phyloP scores from a whole-genome alignment of 1,140 invertebrate genomes.

The Neomicropteryx cornuta region DNA sequence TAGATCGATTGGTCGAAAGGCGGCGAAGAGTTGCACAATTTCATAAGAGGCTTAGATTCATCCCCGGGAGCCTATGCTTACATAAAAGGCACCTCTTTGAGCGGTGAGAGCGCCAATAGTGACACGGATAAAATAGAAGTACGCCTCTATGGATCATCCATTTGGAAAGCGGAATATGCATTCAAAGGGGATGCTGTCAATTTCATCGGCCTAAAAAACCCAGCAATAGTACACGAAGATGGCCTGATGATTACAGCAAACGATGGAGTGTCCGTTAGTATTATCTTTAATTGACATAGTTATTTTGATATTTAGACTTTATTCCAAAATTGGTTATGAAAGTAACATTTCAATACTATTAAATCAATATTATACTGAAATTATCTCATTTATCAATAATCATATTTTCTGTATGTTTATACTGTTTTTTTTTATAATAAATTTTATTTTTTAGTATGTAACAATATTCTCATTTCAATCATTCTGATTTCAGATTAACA shows the following conservation, averaged over 20 bases:
- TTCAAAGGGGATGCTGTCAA: constrained; percentile 48
- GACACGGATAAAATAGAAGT: constrained; percentile 44
- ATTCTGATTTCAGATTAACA: constrained; percentile 40
- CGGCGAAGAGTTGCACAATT: constrained; percentile 72
- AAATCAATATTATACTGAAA: too few species aligned
- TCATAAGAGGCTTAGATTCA: constrained; percentile 87
- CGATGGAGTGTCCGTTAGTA: constrained; percentile 56
- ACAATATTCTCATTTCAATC: too few species aligned
- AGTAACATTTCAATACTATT: too few species aligned
- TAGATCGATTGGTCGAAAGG: constrained; percentile 66
- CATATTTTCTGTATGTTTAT: too few species aligned
- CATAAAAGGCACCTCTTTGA: too few species aligned
- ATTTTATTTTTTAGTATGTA: constrained; percentile 6
- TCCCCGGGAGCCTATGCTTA: constrained; percentile 80
- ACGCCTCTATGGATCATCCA: constrained; percentile 66
- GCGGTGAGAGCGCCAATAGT: constrained; percentile 32
- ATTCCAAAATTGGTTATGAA: too few species aligned
- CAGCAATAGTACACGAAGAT: constrained; percentile 62
- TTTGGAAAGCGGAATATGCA: constrained; percentile 54
- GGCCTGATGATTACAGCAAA: constrained; percentile 71
- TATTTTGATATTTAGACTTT: neutral
- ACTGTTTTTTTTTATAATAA: constrained; percentile 6
- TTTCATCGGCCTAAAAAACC: constrained; percentile 47
- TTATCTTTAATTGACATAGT: constrained; percentile 3
- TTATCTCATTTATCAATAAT: neutral